phyloP scores from a whole-genome alignment of 1,140 invertebrate genomes.

The Drosophila gunungcola region DNA sequence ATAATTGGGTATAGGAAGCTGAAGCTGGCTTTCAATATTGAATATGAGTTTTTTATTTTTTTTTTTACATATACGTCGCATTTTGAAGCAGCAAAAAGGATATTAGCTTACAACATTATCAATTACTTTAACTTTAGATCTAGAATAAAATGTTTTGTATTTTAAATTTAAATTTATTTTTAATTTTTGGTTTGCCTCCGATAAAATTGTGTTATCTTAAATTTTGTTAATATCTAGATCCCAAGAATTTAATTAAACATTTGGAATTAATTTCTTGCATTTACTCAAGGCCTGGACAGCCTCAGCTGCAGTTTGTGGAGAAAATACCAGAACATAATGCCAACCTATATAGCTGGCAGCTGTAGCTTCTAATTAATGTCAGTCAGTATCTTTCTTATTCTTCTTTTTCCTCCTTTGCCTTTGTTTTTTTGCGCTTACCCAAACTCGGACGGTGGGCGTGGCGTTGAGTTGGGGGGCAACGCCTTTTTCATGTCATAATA shows the following conservation, averaged over 20 bases:
- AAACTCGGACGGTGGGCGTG: conserved; percentile 20
- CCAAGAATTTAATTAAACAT: background rate
- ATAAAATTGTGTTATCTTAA: background rate
- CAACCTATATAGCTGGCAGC: conserved; percentile 58
- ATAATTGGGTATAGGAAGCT: conserved; percentile 1
- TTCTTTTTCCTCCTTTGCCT: background rate
- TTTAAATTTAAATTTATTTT: too few species aligned
- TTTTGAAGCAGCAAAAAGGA: background rate
- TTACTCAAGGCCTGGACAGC: background rate
- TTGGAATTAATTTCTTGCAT: background rate
- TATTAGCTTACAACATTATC: background rate
- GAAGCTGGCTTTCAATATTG: background rate
- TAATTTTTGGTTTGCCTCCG: too few species aligned
- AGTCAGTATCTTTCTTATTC: conserved; percentile 32
- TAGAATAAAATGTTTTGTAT: too few species aligned
- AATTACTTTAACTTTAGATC: background rate
- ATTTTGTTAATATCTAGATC: background rate
- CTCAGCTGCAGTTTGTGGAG: conserved; percentile 18
- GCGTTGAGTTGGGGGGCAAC: conserved; percentile 26
- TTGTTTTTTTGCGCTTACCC: conserved; percentile 6
- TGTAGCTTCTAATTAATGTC: conserved; percentile 64
- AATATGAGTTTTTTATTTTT: background rate
- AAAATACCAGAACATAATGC: conserved; percentile 33
- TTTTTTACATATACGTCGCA: too few species aligned
- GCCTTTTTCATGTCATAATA: conserved; percentile 80